Base-by-base conservation (phyloP, 2,113 vertebrate genomes). In the Columba janthina region DNA sequence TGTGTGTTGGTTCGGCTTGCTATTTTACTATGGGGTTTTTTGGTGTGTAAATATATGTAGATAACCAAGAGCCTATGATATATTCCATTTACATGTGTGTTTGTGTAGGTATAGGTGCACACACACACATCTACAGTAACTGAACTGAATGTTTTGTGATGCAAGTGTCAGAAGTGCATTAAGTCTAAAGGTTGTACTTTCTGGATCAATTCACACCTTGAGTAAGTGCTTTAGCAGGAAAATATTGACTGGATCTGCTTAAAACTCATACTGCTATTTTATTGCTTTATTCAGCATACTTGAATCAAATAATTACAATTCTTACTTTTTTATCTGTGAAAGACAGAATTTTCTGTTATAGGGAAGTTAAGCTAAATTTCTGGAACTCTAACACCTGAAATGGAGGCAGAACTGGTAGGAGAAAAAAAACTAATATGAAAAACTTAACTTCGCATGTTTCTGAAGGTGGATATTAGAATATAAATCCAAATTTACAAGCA, bases 221-320 rank as follows among this genome's bases (percentile, higher is more conserved):
- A 89, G 31, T 69, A n/a, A 57, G 42, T 60, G 76, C 10, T 92
- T 89, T 80, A 95, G 74, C 32, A 80, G 73, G 7, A 14, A 79
- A 79, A 71, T 79, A 79, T 65, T 67, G 80, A 93, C 60, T 58
- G 19, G 44, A 88, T 80, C 53, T 87, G 31, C 48, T 86, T 86
- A 80, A 85, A 94, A 88, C n/a, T 81, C 54, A 73, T 84, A 26
- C 38, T 79, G 65, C 15, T 75, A 12, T 86, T 88, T 95, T 78
- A 94, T 84, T 84, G 82, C 70, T 89, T 89, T 89, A 89, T 95
- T 93, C 92, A 93, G 76, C 84, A 85, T 66, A 72, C 40, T 92
- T 72, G 62, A 89, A 73, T 85, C 13, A 78, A 96, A 91, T 81
- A 89, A 91, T 89, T 89, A 84, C 61, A 72, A 74, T 91, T 81